These are phyloP conservation scores for Chaetodon trifascialis DNA, from an alignment of 2,113 vertebrate genomes.

Conservation along the genomic window DNA sequence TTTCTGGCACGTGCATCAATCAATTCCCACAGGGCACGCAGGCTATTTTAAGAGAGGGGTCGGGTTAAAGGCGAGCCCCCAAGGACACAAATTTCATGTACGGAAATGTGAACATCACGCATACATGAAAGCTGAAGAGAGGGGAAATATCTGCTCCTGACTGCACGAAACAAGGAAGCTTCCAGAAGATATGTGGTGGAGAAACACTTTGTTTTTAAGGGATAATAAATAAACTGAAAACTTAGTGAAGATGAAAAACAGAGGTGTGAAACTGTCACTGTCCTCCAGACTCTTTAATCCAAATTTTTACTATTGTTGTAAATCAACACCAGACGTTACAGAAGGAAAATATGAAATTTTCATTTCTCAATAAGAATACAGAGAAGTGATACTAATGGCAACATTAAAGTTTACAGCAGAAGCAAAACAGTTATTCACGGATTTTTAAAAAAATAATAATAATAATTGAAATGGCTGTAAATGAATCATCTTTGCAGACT, in stretches of 20 bases:
- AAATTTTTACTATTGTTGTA: not conserved
- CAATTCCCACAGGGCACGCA: constrained; percentile 22
- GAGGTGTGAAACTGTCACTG: not conserved
- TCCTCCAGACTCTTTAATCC: not conserved
- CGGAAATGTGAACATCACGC: constrained; percentile 26
- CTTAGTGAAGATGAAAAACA: not conserved
- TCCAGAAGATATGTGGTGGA: not conserved
- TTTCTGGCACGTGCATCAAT: constrained; percentile 5
- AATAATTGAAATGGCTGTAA: not conserved
- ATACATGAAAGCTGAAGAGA: constrained; percentile 25
- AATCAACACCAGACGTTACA: not conserved
- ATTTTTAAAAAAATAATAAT: not conserved
- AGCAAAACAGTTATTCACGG: not conserved
- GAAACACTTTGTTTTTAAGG: no score
- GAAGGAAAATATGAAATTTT: not conserved
- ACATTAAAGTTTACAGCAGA: not conserved
- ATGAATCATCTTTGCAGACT: not conserved
- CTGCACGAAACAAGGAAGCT: not conserved
- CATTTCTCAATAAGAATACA: not conserved
- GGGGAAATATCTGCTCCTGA: not conserved
- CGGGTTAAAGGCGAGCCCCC: constrained; percentile 32
- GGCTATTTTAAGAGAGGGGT: constrained; percentile 34
- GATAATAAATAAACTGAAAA: no score
- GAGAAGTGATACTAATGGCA: not conserved
- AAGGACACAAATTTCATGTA: constrained; percentile 18